Percentiles rank a stretch among this genome's conserved stretches.
Evolutionary conservation across 1,140 invertebrate genomes (phyloP).

Genomic region (Polyergus mexicanus): DNA sequence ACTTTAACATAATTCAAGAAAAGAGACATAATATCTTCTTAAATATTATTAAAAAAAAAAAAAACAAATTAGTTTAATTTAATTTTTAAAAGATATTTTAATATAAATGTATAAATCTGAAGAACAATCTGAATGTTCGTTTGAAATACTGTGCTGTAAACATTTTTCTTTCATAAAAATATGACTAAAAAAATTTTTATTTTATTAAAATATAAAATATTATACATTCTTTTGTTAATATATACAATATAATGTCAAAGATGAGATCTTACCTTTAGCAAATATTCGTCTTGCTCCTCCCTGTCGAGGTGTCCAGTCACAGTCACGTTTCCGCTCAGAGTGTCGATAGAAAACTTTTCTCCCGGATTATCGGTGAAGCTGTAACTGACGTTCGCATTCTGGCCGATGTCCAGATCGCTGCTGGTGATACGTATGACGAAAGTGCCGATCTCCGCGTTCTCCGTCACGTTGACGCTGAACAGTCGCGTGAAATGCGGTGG

Average conservation of each 20-base stretch:
- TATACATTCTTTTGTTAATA: neutral
- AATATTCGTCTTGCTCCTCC: slow-evolving; percentile 96
- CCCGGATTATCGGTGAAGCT: slow-evolving; percentile 95
- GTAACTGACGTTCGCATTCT: slow-evolving; percentile 96
- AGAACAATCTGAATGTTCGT: no score
- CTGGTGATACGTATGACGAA: slow-evolving; percentile 97
- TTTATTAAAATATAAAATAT: neutral
- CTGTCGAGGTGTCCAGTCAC: slow-evolving; percentile 94
- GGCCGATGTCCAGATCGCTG: slow-evolving; percentile 94
- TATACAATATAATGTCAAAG: neutral
- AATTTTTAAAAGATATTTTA: no score
- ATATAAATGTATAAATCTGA: no score
- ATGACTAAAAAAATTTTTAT: neutral
- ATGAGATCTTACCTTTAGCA: slow-evolving; percentile 88
- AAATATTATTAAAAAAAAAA: no score
- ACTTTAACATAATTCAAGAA: neutral
- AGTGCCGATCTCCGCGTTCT: slow-evolving; percentile 96
- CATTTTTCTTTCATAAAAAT: no score
- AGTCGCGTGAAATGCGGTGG: slow-evolving; percentile 96
- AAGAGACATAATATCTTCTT: no score
- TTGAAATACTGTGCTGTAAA: no score
- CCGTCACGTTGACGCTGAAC: slow-evolving; percentile 97
- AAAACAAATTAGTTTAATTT: no score
- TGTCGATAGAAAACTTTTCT: slow-evolving; percentile 96
- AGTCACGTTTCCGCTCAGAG: slow-evolving; percentile 95